Base-by-base conservation (phyloP, 2,888 invertebrate genomes). In the Teleiodes luculella region DNA sequence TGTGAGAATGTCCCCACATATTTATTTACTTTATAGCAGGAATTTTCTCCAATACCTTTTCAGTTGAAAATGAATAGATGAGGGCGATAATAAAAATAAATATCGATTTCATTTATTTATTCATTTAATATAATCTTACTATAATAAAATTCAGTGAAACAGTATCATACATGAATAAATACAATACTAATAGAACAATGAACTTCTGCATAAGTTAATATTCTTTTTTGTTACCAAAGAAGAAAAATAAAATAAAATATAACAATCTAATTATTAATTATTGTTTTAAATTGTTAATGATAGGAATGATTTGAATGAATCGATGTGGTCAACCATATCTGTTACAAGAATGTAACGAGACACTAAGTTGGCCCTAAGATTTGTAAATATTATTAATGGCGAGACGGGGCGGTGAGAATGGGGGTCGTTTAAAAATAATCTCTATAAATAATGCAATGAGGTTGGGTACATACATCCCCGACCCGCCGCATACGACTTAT, bases 81-180 rank as follows among this genome's bases (percentile, higher is more conserved):
- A n/a, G n/a, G n/a, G n/a, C n/a, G n/a, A n/a, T n/a, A 24, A 24
- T 24, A 24, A 24, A 48, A 48, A 35, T 11, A 43, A 7, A 20
- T 20, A 60, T 63, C 64, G 61, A 53, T 63, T 68, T 70, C 57
- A 70, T 82, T 80, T 76, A 84, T 84, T 81, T 78, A 80, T 80
- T 72, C 67, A 71, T 69, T 63, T 76, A 81, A 78, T 82, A 86
- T 87, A 84, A 83, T 87, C 87, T 87, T 87, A 89, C 78, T 81
- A 83, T 83, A 82, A 85, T 87, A 86, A 82, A 87, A 80, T 87
- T 88, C 83, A 86, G 84, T 80, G 82, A 86, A 89, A 88, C 86
- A 82, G 82, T 88, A 87, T 88, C 76, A 87, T 89, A 89, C 88
- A 89, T 76, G 83, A 87, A 87, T 89, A 89, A 89, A 89, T 87